Evolutionary conservation across 2,113 vertebrate genomes (phyloP), one percentile per base, ranked within the genome.

Genomic region (Choloepus hoffmanni): DNA sequence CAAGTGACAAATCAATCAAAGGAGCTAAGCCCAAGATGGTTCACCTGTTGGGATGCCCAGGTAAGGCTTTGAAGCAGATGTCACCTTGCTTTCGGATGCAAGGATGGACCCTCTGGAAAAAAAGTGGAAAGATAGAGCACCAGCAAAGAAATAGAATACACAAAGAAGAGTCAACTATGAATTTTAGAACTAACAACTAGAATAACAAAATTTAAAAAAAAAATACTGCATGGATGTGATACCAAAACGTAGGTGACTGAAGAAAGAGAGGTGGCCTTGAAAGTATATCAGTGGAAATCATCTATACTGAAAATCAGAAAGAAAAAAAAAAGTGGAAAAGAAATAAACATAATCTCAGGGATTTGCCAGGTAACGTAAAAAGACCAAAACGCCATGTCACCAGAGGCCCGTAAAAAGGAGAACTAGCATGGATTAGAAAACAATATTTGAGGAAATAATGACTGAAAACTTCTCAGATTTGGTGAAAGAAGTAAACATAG

Each of bases 41-140:
- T 0, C 19, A 8, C 13, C 21, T 9, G 0, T 13, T 7, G 28
- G 60, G 43, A 3, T 13, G 2, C 0, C 0, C 4, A 1, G 36
- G 11, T n/a, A 16, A 33, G 76, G 26, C 3, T 11, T 13, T 9
- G 18, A 16, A 26, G 58, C 21, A 0, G 48, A n/a, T 10, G 0
- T n/a, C 11, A 3, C 2, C 21, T 0, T 0, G 82, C 18, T 14
- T 4, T 33, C 4, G 18, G 82, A 10, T 21, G 68, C 2, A 6
- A 7, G 7, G 21, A 36, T 10, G 11, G n/a, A 19, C 45, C 6
- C 48, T 43, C 50, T 1, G 0, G 55, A 33, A 33, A 28, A 8
- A 2, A 3, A 23, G 8, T 5, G 14, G 63, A 2, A 26, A 5
- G 14, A 2, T 15, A 2, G 40, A 2, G 40, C 0, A 1, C 28